A percentile compares a stretch with the other conserved stretches of the same genome.
phyloP scores from a whole-genome alignment of 2,113 vertebrate species.

The Corynorhinus townsendii region DNA sequence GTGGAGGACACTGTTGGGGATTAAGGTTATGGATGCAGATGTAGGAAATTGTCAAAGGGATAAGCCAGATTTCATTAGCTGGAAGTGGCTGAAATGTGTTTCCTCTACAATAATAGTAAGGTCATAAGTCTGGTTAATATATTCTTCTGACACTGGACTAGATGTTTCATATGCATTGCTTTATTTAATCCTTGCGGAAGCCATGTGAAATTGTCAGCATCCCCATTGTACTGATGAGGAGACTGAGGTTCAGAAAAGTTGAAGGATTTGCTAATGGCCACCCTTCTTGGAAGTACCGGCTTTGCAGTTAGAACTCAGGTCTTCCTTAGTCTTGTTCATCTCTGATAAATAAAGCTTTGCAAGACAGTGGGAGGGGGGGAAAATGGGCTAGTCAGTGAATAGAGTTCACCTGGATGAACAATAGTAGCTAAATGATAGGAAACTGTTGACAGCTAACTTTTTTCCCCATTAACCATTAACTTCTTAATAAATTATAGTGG shows the following conservation, averaged over 20 bases:
- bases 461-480: neutral
- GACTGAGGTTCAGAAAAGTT: neutral
- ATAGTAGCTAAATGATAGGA: neutral
- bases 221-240: neutral
- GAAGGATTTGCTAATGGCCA: neutral
- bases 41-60: neutral
- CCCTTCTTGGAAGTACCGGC: neutral
- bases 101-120: neutral
- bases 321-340: neutral
- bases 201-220: neutral
- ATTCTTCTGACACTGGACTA: neutral
- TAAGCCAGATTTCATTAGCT: neutral
- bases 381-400: neutral
- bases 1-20: neutral
- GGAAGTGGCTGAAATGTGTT: neutral
- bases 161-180: neutral
- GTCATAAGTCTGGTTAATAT: neutral
- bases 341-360: neutral
- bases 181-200: neutral
- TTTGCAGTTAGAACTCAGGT: neutral
- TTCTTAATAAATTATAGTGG: neutral
- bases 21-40: neutral
- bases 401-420: neutral
- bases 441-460: neutral
- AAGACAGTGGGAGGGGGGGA: neutral